Percentiles rank a stretch among this genome's conserved stretches.
phyloP scores from a whole-genome alignment of 2,113 vertebrate genomes.

The Mixornis gularis region DNA sequence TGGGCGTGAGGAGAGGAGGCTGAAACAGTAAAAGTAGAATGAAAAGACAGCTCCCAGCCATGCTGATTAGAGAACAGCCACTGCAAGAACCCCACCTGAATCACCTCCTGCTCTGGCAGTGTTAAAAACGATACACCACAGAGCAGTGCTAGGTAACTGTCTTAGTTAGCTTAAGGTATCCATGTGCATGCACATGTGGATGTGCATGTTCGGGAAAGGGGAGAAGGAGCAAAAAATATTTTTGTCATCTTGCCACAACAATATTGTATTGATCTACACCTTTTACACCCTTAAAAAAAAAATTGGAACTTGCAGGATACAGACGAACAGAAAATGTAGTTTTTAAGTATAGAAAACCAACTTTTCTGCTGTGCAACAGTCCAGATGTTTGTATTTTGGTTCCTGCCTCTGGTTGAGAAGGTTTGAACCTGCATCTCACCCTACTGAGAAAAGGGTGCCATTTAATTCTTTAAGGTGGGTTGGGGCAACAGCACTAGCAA shows the following conservation, averaged over 20 bases:
- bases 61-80: neutral
- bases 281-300: neutral
- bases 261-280: neutral
- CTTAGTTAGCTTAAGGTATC: neutral
- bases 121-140: neutral
- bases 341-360: neutral
- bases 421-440: neutral
- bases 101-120: neutral
- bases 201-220: neutral
- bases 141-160: neutral
- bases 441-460: neutral
- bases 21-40: neutral
- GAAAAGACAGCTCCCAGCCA: neutral
- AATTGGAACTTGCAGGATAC: neutral
- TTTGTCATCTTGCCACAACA: neutral
- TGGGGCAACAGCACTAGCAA: neutral
- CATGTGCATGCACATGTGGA: too few species aligned
- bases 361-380: neutral
- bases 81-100: neutral
- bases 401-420: neutral
- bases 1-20: neutral
- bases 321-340: neutral
- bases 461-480: neutral
- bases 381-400: neutral
- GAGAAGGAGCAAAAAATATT: neutral